These are phyloP conservation scores for Chrysomallon squamiferum DNA, from an alignment of 1,140 invertebrate genomes.

Conservation along the genomic window DNA sequence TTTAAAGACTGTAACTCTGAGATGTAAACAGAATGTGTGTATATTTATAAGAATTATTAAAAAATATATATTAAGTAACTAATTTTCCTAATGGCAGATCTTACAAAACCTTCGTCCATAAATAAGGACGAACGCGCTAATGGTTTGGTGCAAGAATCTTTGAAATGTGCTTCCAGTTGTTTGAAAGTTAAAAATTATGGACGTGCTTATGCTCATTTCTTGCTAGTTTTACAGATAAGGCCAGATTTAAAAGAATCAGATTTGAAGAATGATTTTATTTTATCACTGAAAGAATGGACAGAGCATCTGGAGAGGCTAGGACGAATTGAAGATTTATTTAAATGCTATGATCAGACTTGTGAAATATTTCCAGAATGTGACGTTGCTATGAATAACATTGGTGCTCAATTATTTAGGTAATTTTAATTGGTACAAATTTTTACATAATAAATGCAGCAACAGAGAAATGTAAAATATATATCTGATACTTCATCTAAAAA, in stretches of 20 bases:
- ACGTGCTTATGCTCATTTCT: constrained; percentile 48
- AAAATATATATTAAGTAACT: too few relatives aligned
- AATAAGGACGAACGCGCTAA: constrained; percentile 16
- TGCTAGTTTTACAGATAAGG: constrained; percentile 43
- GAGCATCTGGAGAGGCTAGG: constrained; percentile 32
- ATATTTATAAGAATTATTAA: too few relatives aligned
- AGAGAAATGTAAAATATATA: too few relatives aligned
- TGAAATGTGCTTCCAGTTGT: constrained; percentile 34
- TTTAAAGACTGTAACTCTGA: too few relatives aligned
- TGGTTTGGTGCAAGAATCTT: constrained; percentile 20
- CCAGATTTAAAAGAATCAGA: constrained; percentile 18
- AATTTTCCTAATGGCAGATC: too few relatives aligned
- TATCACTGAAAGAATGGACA: constrained; percentile 44
- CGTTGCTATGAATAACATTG: constrained; percentile 59
- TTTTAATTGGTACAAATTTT: too few relatives aligned
- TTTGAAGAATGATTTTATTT: constrained; percentile 42
- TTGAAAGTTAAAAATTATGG: constrained; percentile 37
- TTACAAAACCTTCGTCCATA: background rate
- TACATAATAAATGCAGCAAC: too few relatives aligned
- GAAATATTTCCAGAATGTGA: constrained; percentile 60
- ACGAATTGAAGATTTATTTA: constrained; percentile 56
- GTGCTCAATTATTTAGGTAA: constrained; percentile 64
- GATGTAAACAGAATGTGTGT: too few relatives aligned
- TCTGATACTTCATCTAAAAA: too few relatives aligned
- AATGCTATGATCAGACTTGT: constrained; percentile 63